Conservation (phyloP, 2,797 vertebrate species). For the Trachops cirrhosus region DNA sequence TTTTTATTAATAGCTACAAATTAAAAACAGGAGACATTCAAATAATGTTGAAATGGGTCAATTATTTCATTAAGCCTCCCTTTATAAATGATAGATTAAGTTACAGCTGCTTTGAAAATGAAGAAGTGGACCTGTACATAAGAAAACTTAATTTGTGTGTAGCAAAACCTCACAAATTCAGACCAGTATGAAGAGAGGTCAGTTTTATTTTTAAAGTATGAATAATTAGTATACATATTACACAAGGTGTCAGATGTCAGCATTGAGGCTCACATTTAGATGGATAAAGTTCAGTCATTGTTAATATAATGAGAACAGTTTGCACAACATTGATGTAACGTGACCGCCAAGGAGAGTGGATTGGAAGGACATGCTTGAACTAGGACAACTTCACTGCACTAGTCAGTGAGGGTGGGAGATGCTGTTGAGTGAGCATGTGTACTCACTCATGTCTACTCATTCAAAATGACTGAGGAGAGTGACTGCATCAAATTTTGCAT, state of each 20-base stretch:
- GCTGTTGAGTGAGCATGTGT: too few species aligned
- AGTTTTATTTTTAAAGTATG: not conserved
- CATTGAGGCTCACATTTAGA: too few species aligned
- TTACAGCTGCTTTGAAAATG: not conserved
- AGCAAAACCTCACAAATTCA: not conserved
- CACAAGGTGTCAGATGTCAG: not conserved
- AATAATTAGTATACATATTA: not conserved
- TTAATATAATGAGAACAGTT: not conserved
- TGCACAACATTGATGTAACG: not conserved
- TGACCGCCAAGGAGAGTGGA: not conserved
- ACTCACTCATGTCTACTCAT: too few species aligned
- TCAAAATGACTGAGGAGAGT: not conserved
- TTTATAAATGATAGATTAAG: constrained; percentile 25
- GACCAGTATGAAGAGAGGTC: not conserved
- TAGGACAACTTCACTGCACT: not conserved
- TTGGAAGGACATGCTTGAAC: not conserved
- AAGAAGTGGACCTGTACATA: not conserved
- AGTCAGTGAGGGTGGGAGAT: too few species aligned
- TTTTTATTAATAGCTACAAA: constrained; percentile 51
- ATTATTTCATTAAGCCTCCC: constrained; percentile 51
- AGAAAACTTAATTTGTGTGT: not conserved
- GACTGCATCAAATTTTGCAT: not conserved
- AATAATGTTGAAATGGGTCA: not conserved
- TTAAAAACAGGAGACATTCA: constrained; percentile 39
- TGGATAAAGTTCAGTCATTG: too few species aligned